Evolutionary conservation across 2,888 invertebrate genomes (phyloP).

Genomic region (Nomada fabriciana): DNA sequence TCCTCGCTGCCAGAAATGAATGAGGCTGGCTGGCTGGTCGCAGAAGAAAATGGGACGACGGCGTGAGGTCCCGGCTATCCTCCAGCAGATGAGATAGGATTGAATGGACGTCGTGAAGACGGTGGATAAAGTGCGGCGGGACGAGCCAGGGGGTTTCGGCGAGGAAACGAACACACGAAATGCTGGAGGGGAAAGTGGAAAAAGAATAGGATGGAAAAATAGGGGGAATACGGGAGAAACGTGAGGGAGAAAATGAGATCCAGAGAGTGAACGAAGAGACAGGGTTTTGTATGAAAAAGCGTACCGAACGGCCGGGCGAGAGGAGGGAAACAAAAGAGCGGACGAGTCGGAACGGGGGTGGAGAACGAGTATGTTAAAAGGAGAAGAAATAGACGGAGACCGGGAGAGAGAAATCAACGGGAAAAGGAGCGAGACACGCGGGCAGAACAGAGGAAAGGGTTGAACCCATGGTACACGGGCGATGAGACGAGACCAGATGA

Average conservation of each 20-base stretch:
- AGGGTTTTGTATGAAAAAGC: slow-evolving; percentile 19
- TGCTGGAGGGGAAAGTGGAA: background rate
- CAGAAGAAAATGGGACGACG: slow-evolving; percentile 51
- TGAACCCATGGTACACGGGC: slow-evolving; percentile 60
- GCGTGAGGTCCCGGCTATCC: slow-evolving; percentile 45
- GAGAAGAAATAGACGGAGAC: background rate
- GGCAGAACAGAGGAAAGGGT: slow-evolving; percentile 5
- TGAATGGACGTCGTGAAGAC: slow-evolving; percentile 70
- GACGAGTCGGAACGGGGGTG: slow-evolving; percentile 1
- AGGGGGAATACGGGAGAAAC: slow-evolving; percentile 7
- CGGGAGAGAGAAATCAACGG: slow-evolving; percentile 15
- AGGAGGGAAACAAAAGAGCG: background rate
- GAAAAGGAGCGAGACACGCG: slow-evolving; percentile 21
- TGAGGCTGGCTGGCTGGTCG: slow-evolving; percentile 43
- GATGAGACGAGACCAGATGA: slow-evolving; percentile 75
- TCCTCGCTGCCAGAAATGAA: slow-evolving; percentile 49
- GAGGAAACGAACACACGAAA: slow-evolving; percentile 15
- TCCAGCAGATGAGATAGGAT: slow-evolving; percentile 69
- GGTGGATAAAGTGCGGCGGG: slow-evolving; percentile 56
- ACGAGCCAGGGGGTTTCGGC: background rate
- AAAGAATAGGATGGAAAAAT: slow-evolving; percentile 15
- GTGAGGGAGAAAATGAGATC: slow-evolving; percentile 2
- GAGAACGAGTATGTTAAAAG: background rate
- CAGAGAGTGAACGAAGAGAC: slow-evolving; percentile 39
- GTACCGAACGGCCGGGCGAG: background rate